A percentile compares a stretch with the other conserved stretches of the same genome.
Evolutionary conservation across 2,797 vertebrate genomes (phyloP).

Genomic region (Peromyscus eremicus): DNA sequence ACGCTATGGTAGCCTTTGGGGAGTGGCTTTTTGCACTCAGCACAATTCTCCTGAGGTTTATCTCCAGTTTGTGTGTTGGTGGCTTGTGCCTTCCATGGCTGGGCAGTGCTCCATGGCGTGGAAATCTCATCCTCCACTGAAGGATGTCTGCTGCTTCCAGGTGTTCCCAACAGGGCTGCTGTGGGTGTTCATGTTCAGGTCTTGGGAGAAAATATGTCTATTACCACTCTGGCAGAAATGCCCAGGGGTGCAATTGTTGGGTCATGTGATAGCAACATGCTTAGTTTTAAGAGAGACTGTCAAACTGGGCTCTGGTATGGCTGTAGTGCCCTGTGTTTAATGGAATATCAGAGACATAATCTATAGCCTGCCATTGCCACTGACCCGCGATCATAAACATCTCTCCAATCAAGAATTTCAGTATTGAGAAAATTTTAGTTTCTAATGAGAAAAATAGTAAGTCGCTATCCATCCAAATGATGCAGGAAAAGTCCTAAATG

Average conservation of each 20-base stretch:
- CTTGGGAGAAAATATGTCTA: not conserved
- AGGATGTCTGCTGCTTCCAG: not conserved
- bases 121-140: accelerated
- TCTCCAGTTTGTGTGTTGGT: accelerated
- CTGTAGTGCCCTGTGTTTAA: not conserved
- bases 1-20: not conserved
- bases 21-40: not conserved
- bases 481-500: not conserved
- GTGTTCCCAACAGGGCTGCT: not conserved
- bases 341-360: not conserved
- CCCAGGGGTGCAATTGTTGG: not conserved
- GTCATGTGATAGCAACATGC: accelerated
- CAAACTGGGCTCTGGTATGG: not conserved
- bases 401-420: not conserved
- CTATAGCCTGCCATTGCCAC: not conserved
- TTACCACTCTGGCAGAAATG: not conserved
- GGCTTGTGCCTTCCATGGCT: not conserved
- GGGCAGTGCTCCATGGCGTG: accelerated
- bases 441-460: not conserved
- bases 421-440: not conserved
- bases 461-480: not conserved
- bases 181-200: not conserved
- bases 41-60: accelerated
- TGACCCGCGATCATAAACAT: not conserved
- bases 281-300: not conserved